Conservation (phyloP, 2,113 vertebrate species). For the Ictalurus punctatus region DNA sequence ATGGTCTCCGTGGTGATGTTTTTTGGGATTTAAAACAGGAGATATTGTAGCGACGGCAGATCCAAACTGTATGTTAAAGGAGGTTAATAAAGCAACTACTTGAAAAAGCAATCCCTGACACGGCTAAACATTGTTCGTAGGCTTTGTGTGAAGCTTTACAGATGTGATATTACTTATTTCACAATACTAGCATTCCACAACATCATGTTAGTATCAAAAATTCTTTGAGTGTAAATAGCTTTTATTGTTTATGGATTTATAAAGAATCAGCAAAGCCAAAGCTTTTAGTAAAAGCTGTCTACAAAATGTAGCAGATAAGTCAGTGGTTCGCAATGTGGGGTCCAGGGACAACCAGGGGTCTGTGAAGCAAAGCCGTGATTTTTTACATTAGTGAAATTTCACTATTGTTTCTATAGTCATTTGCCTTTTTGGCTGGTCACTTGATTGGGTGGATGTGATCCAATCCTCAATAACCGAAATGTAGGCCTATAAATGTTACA, state of each 20-base stretch:
- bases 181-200: slow-evolving; percentile 51
- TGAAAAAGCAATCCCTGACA: slow-evolving; percentile 30
- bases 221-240: slow-evolving; percentile 59
- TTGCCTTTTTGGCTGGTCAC: background rate
- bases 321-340: background rate
- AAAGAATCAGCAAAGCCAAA: slow-evolving; percentile 18
- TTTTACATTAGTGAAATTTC: background rate
- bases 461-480: background rate
- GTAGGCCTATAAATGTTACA: background rate
- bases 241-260: slow-evolving; percentile 53
- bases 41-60: slow-evolving; percentile 3
- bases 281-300: background rate
- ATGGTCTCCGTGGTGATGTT: slow-evolving; percentile 22
- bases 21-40: background rate
- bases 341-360: background rate
- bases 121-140: background rate
- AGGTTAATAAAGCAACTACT: slow-evolving; percentile 15
- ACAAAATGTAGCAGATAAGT: background rate
- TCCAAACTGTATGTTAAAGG: background rate
- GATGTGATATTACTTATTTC: slow-evolving; percentile 60
- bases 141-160: slow-evolving; percentile 51
- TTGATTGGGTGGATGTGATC: background rate
- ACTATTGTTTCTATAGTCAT: background rate
- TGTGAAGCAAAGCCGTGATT: background rate
- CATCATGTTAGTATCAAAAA: slow-evolving; percentile 59